phyloP scores from a whole-genome alignment of 2,113 vertebrate genomes.

The Telmatochromis sp. region DNA sequence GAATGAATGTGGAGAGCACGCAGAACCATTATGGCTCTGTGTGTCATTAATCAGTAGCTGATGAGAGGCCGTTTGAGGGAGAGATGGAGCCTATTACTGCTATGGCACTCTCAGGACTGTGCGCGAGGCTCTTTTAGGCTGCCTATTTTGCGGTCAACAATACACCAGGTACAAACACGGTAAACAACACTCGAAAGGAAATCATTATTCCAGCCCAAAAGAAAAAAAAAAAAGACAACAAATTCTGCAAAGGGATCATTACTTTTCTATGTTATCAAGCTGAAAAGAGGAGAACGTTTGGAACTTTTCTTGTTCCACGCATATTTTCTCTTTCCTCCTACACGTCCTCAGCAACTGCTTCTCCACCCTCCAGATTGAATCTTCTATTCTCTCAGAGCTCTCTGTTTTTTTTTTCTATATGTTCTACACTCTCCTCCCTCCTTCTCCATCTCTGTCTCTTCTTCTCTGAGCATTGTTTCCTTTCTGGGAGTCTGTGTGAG shows the following conservation, averaged over 20 bases:
- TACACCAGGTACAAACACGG: slow-evolving; percentile 16
- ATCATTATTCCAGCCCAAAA: not conserved
- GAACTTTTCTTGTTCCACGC: not conserved
- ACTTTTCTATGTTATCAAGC: not conserved
- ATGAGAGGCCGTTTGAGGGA: slow-evolving; percentile 54
- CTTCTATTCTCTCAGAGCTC: slow-evolving; percentile 31
- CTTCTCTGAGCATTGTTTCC: slow-evolving; percentile 14
- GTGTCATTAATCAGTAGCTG: slow-evolving; percentile 64
- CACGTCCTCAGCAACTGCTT: not conserved
- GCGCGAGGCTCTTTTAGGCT: slow-evolving; percentile 5
- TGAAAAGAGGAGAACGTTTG: not conserved
- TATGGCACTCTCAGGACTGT: slow-evolving; percentile 36
- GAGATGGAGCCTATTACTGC: slow-evolving; percentile 48
- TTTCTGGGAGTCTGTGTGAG: slow-evolving; percentile 31
- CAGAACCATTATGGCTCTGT: slow-evolving; percentile 46
- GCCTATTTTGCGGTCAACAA: slow-evolving; percentile 40
- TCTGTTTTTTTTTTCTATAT: slow-evolving; percentile 33
- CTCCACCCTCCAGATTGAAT: slow-evolving; percentile 33
- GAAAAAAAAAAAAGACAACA: not conserved
- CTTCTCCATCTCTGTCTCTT: slow-evolving; percentile 2
- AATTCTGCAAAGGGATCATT: not conserved
- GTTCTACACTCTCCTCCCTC: slow-evolving; percentile 15
- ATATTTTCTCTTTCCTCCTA: not conserved
- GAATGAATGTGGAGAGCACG: slow-evolving; percentile 42
- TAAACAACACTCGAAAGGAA: slow-evolving; percentile 36